Base-by-base conservation (phyloP, 1,140 invertebrate genomes). In the Arion vulgaris region DNA sequence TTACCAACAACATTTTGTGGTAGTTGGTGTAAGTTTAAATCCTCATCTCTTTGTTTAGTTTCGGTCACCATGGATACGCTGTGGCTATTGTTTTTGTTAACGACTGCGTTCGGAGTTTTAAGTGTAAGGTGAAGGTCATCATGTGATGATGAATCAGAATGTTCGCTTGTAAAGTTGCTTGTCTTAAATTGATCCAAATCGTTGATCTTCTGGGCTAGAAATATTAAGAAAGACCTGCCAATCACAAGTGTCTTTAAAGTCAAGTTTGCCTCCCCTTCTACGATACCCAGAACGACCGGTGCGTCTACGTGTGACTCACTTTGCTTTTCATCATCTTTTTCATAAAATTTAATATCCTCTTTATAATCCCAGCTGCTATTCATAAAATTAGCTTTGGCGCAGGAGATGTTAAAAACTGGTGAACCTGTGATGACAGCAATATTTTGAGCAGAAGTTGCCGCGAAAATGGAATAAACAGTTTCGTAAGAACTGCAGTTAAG, bases 221-320 rank as follows among this genome's bases (percentile, higher is more conserved):
- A 23, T 0, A 78, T 19, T 26, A 78, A 34, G 32, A 78, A 78
- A 41, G 76, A 66, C 13, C 76, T 36, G 5, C 76, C 76, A n/a
- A 78, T 78, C 28, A 57, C 28, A 0, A 26, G 13, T 5, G 76
- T 28, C 28, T 23, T 23, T 1, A 78, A 1, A 23, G 76, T 78
- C 51, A 78, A 32, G 76, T 68, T 78, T 1, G 39, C 36, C 26
- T 39, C 32, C 26, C 76, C 76, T 1, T 7, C 7, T 26, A 78
- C 76, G 32, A 26, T 11, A 34, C 76, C 57, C 4, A 62, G 2
- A 34, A 32, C 49, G 2, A 1, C 28, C 0, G 57, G 13, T 11
- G 34, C 23, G 19, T 66, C 53, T 23, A 4, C 38, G 19, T 7
- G 2, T 5, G 51, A 23, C 1, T 0, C 11, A n/a, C 34, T 23